Evolutionary conservation across 2,888 invertebrate species (phyloP).

Genomic region (Sarcophaga caerulescens): DNA sequence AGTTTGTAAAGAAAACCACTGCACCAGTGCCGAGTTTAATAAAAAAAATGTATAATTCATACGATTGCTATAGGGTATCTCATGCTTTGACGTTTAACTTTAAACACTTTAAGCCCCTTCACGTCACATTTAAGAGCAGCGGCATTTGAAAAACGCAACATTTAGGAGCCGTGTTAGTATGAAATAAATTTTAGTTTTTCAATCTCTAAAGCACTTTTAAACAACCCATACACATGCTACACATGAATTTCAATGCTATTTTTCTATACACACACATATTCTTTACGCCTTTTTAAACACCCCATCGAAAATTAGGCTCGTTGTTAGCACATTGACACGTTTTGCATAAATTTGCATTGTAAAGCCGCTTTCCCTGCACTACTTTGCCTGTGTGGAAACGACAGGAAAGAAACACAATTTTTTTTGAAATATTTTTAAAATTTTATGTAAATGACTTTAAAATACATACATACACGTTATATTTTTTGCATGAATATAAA

Average conservation of each 20-base stretch:
- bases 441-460: slow-evolving; percentile 64
- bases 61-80: too few species aligned
- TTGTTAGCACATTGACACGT: slow-evolving; percentile 78
- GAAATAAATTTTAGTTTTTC: slow-evolving; percentile 31
- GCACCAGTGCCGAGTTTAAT: too few species aligned
- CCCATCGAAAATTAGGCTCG: slow-evolving; percentile 63
- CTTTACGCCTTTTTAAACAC: slow-evolving; percentile 59
- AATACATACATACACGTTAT: slow-evolving; percentile 9
- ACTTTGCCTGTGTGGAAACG: background rate
- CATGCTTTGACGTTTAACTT: too few species aligned
- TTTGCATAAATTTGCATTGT: slow-evolving; percentile 77
- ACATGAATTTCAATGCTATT: background rate
- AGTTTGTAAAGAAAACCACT: too few species aligned
- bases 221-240: slow-evolving; percentile 2
- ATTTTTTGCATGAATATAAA: slow-evolving; percentile 22
- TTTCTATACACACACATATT: slow-evolving; percentile 9
- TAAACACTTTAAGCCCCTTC: background rate
- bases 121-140: background rate
- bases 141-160: slow-evolving; percentile 19
- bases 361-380: slow-evolving; percentile 55
- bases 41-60: too few species aligned
- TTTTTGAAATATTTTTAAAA: slow-evolving; percentile 55
- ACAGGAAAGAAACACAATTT: too few species aligned
- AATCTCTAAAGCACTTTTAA: slow-evolving; percentile 34
- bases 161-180: slow-evolving; percentile 56